These are phyloP conservation scores for Cybosia mesomella DNA, from an alignment of 2,888 invertebrate genomes.

Conservation along the genomic window DNA sequence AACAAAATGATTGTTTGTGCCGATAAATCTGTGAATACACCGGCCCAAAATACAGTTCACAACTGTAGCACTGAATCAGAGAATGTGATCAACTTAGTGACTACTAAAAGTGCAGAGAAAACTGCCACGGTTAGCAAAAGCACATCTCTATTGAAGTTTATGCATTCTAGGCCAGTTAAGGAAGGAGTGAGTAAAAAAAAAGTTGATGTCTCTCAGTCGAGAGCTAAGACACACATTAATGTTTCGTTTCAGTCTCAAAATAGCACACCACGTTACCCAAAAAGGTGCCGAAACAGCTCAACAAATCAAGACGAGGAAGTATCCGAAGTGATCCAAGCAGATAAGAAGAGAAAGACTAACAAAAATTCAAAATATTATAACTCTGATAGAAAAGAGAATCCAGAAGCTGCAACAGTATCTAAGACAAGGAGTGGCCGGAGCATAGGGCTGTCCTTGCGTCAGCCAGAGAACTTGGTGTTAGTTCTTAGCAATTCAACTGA, in stretches of 20 bases:
- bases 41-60: slow-evolving; percentile 52
- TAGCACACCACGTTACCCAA: slow-evolving; percentile 73
- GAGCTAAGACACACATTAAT: slow-evolving; percentile 59
- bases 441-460: slow-evolving; percentile 59
- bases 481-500: slow-evolving; percentile 71
- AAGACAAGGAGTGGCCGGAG: slow-evolving; percentile 74
- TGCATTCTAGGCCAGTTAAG: slow-evolving; percentile 59
- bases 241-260: slow-evolving; percentile 70
- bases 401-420: slow-evolving; percentile 60
- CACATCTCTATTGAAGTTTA: slow-evolving; percentile 74
- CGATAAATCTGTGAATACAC: slow-evolving; percentile 71
- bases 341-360: slow-evolving; percentile 52
- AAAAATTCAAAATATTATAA: slow-evolving; percentile 61
- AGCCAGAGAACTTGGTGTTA: slow-evolving; percentile 69
- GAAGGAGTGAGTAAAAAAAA: slow-evolving; percentile 28
- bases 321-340: slow-evolving; percentile 29
- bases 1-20: slow-evolving; percentile 66
- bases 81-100: slow-evolving; percentile 73
- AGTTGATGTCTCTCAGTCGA: slow-evolving; percentile 27
- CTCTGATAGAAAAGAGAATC: slow-evolving; percentile 71
- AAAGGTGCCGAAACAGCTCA: slow-evolving; percentile 59
- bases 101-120: slow-evolving; percentile 62
- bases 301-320: slow-evolving; percentile 27
- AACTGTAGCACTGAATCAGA: slow-evolving; percentile 78
- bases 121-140: slow-evolving; percentile 61